Conservation (phyloP, 1,140 invertebrate species). For the Leucophenga varia region DNA sequence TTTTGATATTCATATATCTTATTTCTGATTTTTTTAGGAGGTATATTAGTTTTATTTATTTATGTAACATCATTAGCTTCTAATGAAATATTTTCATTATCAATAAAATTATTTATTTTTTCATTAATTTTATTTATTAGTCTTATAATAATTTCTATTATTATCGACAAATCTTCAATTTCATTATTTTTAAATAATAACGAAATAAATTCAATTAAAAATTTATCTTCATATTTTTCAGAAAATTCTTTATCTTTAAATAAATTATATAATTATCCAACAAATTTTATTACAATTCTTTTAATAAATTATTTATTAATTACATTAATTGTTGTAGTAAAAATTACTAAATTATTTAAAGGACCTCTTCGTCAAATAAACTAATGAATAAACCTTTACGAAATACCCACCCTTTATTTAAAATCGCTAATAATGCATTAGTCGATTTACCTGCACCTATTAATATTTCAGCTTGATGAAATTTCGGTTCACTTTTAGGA, state of each 20-base stretch:
- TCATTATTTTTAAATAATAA: too few relatives aligned
- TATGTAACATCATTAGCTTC: constrained; percentile 60
- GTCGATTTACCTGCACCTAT: constrained; percentile 59
- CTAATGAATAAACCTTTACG: constrained; percentile 55
- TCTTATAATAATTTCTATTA: constrained; percentile 58
- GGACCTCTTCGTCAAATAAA: constrained; percentile 54
- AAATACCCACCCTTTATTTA: too few relatives aligned
- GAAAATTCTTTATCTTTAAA: constrained; percentile 42
- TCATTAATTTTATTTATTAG: too few relatives aligned
- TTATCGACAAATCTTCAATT: constrained; percentile 31
- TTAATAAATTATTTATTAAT: constrained; percentile 58
- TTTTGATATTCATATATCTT: too few relatives aligned
- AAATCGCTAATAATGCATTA: constrained; percentile 58
- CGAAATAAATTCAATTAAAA: too few relatives aligned
- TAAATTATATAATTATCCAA: constrained; percentile 54
- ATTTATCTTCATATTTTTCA: constrained; percentile 23
- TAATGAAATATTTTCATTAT: too few relatives aligned
- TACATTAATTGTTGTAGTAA: constrained; percentile 55
- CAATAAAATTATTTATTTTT: too few relatives aligned
- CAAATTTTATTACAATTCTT: constrained; percentile 47
- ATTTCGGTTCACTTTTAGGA: constrained; percentile 62
- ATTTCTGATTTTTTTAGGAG: constrained; percentile 48
- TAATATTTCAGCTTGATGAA: constrained; percentile 59
- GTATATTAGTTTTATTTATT: constrained; percentile 62
- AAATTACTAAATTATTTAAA: constrained; percentile 52